Base-by-base conservation (phyloP, 2,113 vertebrate species). In the Lota lota region DNA sequence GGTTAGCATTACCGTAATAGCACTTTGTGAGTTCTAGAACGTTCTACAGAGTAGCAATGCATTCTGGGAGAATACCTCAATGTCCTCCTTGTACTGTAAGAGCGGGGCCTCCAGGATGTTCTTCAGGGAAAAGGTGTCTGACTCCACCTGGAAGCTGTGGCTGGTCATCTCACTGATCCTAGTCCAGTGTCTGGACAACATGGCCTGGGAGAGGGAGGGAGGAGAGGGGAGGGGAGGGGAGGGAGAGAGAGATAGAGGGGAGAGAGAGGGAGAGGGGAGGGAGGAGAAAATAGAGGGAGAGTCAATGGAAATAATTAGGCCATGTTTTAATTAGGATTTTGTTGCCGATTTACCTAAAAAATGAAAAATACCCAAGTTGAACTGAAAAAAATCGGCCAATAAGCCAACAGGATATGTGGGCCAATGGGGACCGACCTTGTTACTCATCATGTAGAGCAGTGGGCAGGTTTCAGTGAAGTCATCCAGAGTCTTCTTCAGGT, bases 391-490 rank as follows among this genome's bases (percentile, higher is more conserved):
- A 61, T n/a, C 20, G 28, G 28, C 28, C 28, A 33, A 2, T 33
- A 33, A 33, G 7, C 28, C 28, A 18, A 56, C 18, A 7, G 12
- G 12, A 11, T 14, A 12, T 47, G 12, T 47, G 10, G 40, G 10
- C 40, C 40, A 47, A 47, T 47, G 10, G 40, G 7, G 40, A 47
- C 53, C 17, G 16, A 94, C 94, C 89, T 94, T 93, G 86, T 93
- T 91, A 77, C 91, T 84, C 93, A 95, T 94, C 92, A 95, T 93
- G 86, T 89, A 83, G 78, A 95, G 92, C 68, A 95, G 88, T 50
- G 94, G 92, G 69, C 94, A 95, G 54, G 81, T 90, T 72, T 94
- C 93, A 14, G 84, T 89, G 83, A 94, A 95, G 88, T 95, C 93
- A 77, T 94, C 93, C 12, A 94, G 90, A 50, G 76, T 93, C 61